Evolutionary conservation across 1,140 invertebrate genomes (phyloP), one percentile per base, ranked within the genome.

Genomic region (Aphaenogaster rudis): DNA sequence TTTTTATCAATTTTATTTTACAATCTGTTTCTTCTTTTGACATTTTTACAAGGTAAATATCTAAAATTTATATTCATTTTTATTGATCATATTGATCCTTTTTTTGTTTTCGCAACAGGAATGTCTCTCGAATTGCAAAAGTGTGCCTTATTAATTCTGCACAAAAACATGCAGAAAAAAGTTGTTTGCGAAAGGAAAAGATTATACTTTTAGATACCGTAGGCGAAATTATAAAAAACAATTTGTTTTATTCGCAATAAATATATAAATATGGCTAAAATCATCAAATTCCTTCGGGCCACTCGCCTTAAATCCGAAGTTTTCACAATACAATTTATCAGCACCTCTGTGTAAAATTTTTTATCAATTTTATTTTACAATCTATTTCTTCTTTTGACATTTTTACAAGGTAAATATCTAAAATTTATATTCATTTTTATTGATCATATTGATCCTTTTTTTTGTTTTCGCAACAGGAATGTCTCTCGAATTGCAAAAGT

Each of bases 391-490:
- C 1, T 81, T 72, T 82, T 84, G n/a, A 8, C 33, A 84, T 84
- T 84, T 67, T 84, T 61, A 17, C 2, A 36, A 48, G 1, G 9
- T 28, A 57, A 61, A 84, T 50, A 50, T 8, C 45, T 72, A 36
- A 63, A 84, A 63, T 63, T 84, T 76, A 50, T 61, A 39, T 50
- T 63, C 8, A n/a, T 59, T 45, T 11, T 36, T 72, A 59, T 82
- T 61, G 21, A 0, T 61, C 80, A 45, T 45, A 61, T 61, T 61
- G n/a, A 5, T 13, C n/a, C 8, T 28, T 28, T 36, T 61, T 77
- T 80, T 81, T 69, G 64, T 81, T 81, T 81, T 69, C 0, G 11
- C 45, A 66, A 45, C 36, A 66, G 28, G 4, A 66, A 63, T 78
- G 54, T 50, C 1, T 67, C 11, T 64, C 39, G 21, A 78, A 50